Evolutionary conservation across 2,113 vertebrate genomes (phyloP).

Genomic region (Eupsittula cactorum): DNA sequence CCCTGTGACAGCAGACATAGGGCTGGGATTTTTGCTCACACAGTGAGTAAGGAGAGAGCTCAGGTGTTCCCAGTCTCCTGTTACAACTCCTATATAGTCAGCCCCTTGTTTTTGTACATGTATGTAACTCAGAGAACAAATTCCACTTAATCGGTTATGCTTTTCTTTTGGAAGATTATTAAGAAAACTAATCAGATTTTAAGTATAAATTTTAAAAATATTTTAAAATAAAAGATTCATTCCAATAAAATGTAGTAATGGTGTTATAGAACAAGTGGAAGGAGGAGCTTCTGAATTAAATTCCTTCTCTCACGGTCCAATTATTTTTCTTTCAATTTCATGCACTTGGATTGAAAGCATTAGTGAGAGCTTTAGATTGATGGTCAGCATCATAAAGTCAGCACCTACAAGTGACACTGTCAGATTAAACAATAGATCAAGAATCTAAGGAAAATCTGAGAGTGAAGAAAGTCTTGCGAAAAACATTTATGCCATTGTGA

Average conservation of each 20-base stretch:
- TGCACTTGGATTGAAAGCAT: not conserved
- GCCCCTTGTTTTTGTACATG: not conserved
- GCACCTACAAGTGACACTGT: not conserved
- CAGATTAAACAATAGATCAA: not conserved
- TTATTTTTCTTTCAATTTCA: not conserved
- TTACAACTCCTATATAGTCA: not conserved
- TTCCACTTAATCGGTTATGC: not conserved
- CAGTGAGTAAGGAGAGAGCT: not conserved
- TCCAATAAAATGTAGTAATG: not conserved
- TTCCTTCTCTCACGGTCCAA: not conserved
- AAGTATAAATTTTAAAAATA: not conserved
- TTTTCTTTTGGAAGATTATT: not conserved
- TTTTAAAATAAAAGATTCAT: not conserved
- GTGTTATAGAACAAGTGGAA: not conserved
- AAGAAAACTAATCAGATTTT: not conserved
- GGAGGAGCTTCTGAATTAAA: not conserved
- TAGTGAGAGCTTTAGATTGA: conserved; percentile 2
- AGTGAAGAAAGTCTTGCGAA: not conserved
- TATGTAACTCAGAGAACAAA: not conserved
- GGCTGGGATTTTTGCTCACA: not conserved
- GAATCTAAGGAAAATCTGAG: not conserved
- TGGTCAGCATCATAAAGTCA: not conserved
- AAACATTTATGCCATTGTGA: not conserved
- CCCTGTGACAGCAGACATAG: not conserved
- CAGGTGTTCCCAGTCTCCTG: not conserved